Evolutionary conservation across 92 coral and sea anemone species (phyloP), one percentile per base, ranked within the genome.

Genomic region (Palythoa grandiflora): DNA sequence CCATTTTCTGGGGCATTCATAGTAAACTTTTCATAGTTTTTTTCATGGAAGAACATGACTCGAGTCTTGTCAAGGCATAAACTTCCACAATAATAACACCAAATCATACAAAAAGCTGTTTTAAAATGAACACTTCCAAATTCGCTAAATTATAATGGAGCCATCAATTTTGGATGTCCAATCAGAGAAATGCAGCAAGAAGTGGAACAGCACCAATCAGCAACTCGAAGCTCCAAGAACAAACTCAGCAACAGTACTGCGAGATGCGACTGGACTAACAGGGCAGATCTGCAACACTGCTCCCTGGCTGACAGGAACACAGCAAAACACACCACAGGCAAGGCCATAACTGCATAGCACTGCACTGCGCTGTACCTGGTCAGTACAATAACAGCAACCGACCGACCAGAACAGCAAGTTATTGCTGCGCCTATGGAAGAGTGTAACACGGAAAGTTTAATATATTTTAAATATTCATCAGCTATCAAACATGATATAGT

Each of bases 361-460:
- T 61, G 84, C 84, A 80, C 85, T 59, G 85, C 85, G 66, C 86
- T 81, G 75, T 21, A 48, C 61, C 86, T 81, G 86, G 86, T 47
- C 86, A 81, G 86, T 81, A 81, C 86, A 81, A 61, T 81, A 21
- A 81, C 86, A 81, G 86, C 60, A 77, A 81, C 57, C 74, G 75
- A 81, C 86, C 63, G 75, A 66, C 86, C 86, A 81, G 86, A 65
- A 81, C 86, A 81, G 86, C 86, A 44, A 81, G 86, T 65, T 81
- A 65, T 44, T 81, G 86, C 86, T 81, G 86, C 86, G 86, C 86
- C 86, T 81, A 81, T 44, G 86, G 76, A 81, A 63, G 66, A 81
- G 86, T 68, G 86, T 47, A 81, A 81, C 73, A 81, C 40, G 66
- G 57, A 71, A 65, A 81, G 75, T 81, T 81, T 81, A 81, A 81